Base-by-base conservation (phyloP, 2,888 invertebrate genomes). In the Parnassius apollo region DNA sequence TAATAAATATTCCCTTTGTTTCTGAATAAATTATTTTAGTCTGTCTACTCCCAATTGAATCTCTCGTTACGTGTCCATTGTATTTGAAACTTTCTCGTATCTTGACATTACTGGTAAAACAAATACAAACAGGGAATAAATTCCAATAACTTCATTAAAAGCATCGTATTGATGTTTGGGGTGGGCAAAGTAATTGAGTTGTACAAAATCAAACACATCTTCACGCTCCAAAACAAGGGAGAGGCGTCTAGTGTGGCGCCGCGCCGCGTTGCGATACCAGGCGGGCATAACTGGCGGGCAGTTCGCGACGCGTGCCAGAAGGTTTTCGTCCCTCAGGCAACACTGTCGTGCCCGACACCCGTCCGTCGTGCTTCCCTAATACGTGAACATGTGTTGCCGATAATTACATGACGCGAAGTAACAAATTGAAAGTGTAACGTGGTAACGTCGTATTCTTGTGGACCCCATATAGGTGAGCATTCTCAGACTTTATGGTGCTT, bases 291-390 rank as follows among this genome's bases (percentile, higher is more conserved):
- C 18, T 42, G 59, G 25, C 57, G 58, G 58, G 55, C 18, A 50
- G 13, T 25, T 42, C 35, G 46, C 56, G 63, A 44, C 48, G 13
- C 10, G 56, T 50, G 75, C 66, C 78, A 83, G 80, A 83, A 75
- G 73, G 72, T 71, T 76, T 70, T 74, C 80, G 80, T 78, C 80
- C 78, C 73, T 71, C 74, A 69, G 62, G 68, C 72, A 74, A 72
- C 68, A 69, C 59, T 66, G 80, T 70, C 83, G 83, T 76, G 80
- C 70, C 71, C 69, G 71, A 70, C 71, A 66, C 69, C 57, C 65
- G 71, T 67, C 66, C 68, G 66, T 65, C 69, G 66, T 65, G 64
- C 62, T 65, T 70, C 71, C 72, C 64, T 62, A 13, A 49, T 49
- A 50, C 45, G 50, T 49, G 65, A 72, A 75, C 72, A 72, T 73